These are phyloP conservation scores for Osmoderma eremita DNA, from an alignment of 2,888 invertebrate species.

Conservation along the genomic window DNA sequence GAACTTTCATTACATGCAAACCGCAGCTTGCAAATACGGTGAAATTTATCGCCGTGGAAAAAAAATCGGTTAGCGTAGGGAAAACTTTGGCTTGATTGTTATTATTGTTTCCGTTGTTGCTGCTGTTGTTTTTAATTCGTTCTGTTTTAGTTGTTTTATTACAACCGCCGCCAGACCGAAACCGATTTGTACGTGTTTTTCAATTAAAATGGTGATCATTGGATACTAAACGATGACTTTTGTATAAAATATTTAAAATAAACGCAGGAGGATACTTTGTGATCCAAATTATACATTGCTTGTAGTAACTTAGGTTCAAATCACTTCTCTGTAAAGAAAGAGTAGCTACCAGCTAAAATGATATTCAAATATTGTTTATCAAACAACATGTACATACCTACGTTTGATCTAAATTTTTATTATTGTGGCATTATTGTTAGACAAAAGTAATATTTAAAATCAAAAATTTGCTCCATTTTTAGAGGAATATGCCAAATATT, in stretches of 20 bases:
- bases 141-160: conserved; percentile 27
- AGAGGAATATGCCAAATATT: too few species aligned
- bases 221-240: conserved; percentile 1
- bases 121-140: conserved; percentile 17
- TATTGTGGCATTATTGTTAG: too few species aligned
- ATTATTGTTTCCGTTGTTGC: conserved; percentile 17
- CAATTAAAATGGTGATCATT: conserved; percentile 29
- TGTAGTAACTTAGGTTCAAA: too few species aligned
- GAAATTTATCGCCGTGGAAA: conserved; percentile 25
- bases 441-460: too few species aligned
- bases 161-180: background rate
- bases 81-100: conserved; percentile 22
- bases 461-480: too few species aligned
- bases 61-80: conserved; percentile 15
- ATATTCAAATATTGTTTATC: too few species aligned
- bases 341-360: too few species aligned
- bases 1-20: conserved; percentile 40
- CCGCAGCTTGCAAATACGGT: conserved; percentile 40
- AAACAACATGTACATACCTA: too few species aligned
- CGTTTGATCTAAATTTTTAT: too few species aligned
- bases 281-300: too few species aligned
- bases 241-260: background rate
- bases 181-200: conserved; percentile 1
- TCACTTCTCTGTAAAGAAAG: too few species aligned
- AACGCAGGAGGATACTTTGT: too few species aligned